Evolutionary conservation across 2,888 invertebrate genomes (phyloP).

Genomic region (Helicoverpa assulta): DNA sequence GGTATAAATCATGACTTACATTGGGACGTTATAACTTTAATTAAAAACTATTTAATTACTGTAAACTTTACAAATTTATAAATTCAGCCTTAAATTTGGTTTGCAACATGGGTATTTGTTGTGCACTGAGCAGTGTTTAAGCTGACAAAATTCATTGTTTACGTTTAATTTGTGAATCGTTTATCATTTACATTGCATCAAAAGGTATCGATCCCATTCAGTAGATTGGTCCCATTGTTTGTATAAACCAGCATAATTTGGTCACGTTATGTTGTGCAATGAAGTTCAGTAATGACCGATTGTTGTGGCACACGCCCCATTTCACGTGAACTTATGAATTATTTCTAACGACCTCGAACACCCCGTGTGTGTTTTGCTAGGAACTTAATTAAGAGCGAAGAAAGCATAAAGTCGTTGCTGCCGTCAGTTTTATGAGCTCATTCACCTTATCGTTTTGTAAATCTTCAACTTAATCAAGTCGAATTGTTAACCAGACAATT

Average conservation of each 20-base stretch:
- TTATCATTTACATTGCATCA: slow-evolving; percentile 26
- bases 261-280: slow-evolving; percentile 32
- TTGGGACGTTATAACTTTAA: too few species aligned
- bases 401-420: slow-evolving; percentile 18
- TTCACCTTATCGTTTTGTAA: slow-evolving; percentile 20
- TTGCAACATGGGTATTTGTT: too few species aligned
- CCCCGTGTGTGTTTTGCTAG: slow-evolving; percentile 35
- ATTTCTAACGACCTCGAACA: slow-evolving; percentile 37
- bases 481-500: background rate
- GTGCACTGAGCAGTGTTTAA: background rate
- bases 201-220: slow-evolving; percentile 33
- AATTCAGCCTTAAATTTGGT: too few species aligned
- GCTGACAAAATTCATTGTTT: background rate
- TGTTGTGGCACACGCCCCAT: slow-evolving; percentile 27
- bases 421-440: slow-evolving; percentile 21
- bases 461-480: slow-evolving; percentile 11
- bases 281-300: slow-evolving; percentile 46
- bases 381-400: slow-evolving; percentile 44
- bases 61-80: too few species aligned
- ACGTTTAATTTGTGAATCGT: slow-evolving; percentile 13
- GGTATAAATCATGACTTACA: too few species aligned
- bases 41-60: too few species aligned
- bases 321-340: slow-evolving; percentile 42
- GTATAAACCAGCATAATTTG: slow-evolving; percentile 42
- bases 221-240: slow-evolving; percentile 47